A percentile compares a stretch with the other conserved stretches of the same genome.
Evolutionary conservation across 2,888 invertebrate genomes (phyloP).

Genomic region (Harpagoxenus sublaevis): DNA sequence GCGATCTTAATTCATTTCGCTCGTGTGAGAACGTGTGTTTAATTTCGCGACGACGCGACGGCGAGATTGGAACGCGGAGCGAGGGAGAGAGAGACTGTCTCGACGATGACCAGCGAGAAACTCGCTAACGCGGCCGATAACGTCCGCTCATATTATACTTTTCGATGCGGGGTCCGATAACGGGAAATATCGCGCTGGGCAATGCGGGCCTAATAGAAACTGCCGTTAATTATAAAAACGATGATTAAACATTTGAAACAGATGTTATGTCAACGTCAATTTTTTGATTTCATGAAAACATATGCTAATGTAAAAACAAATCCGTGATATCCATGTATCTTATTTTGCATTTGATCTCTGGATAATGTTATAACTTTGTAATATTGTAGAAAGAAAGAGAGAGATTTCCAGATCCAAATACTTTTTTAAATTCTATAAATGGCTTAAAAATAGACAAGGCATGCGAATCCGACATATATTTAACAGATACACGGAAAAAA

Average conservation of each 20-base stretch:
- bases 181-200: conserved; percentile 13
- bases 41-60: conserved; percentile 59
- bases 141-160: conserved; percentile 50
- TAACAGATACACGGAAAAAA: background rate
- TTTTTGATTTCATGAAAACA: background rate
- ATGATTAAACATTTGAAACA: conserved; percentile 36
- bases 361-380: background rate
- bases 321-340: background rate
- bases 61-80: conserved; percentile 15
- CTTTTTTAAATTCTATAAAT: background rate
- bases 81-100: conserved; percentile 24
- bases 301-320: background rate
- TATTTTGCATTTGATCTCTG: background rate
- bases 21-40: conserved; percentile 69
- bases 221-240: conserved; percentile 37
- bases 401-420: background rate
- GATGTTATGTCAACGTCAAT: conserved; percentile 6
- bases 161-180: conserved; percentile 11
- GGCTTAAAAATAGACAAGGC: background rate
- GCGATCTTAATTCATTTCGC: conserved; percentile 71
- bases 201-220: conserved; percentile 41
- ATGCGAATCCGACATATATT: background rate
- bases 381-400: too few species aligned
- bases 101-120: conserved; percentile 72
- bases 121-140: conserved; percentile 63